These are phyloP conservation scores for Zootermopsis nevadensis DNA, from an alignment of 2,888 invertebrate species.

Conservation along the genomic window DNA sequence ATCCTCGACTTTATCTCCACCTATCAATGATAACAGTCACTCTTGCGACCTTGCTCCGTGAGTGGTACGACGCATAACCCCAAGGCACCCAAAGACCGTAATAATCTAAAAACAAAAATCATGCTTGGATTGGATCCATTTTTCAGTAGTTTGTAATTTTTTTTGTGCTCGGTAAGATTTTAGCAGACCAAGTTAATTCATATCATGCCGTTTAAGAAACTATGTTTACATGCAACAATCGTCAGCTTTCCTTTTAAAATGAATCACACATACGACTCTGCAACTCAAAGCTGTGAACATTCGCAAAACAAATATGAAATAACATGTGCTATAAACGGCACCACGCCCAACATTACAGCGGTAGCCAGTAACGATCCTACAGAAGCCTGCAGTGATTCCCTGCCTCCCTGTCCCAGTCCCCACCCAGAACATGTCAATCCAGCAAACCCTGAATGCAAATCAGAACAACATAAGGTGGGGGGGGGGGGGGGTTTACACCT, in stretches of 20 bases:
- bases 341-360: slow-evolving; percentile 17
- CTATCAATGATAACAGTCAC: not conserved
- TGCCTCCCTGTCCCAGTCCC: not conserved
- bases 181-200: no score
- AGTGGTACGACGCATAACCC: not conserved
- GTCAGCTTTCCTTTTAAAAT: no score
- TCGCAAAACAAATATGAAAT: no score
- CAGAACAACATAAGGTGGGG: not conserved
- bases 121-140: no score
- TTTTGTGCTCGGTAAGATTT: no score
- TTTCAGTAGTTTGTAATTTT: no score
- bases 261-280: no score
- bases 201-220: no score
- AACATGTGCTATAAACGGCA: not conserved
- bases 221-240: no score
- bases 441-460: slow-evolving; percentile 25
- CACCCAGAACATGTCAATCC: not conserved
- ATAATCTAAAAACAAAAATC: no score
- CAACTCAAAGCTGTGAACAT: no score
- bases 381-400: slow-evolving; percentile 10
- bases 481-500: no score
- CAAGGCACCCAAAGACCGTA: not conserved
- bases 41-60: not conserved
- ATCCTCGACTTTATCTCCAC: not conserved
- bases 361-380: slow-evolving; percentile 14